A percentile compares a stretch with the other conserved stretches of the same genome.
phyloP scores from a whole-genome alignment of 1,140 invertebrate species.

The Drosophila pachea region DNA sequence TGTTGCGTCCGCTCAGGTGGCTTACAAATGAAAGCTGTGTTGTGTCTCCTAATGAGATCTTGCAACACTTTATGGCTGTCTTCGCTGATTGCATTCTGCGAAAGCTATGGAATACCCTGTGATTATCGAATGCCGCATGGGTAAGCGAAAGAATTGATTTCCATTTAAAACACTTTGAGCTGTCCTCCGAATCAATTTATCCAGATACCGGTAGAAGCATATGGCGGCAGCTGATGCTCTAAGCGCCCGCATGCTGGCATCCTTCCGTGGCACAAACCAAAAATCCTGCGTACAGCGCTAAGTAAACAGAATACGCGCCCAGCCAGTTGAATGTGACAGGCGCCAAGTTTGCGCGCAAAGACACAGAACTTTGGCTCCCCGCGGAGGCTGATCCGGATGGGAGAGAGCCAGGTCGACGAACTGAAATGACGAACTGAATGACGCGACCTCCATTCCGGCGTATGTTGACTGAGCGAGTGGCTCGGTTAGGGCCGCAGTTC shows the following conservation, averaged over 20 bases:
- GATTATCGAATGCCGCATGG: too few relatives aligned
- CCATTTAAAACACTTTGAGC: neutral
- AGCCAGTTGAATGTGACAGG: constrained; percentile 24
- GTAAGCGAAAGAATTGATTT: neutral
- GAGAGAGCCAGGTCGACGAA: constrained; percentile 2
- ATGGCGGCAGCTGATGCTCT: neutral
- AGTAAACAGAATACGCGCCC: constrained; percentile 42
- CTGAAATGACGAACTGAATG: constrained; percentile 52
- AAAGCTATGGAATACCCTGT: neutral
- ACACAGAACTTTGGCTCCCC: constrained; percentile 32
- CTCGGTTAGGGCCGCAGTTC: constrained; percentile 53
- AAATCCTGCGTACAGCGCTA: constrained; percentile 31
- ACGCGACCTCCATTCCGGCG: constrained; percentile 32
- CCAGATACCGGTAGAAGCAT: neutral
- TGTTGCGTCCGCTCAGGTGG: constrained; percentile 10
- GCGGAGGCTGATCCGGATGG: neutral
- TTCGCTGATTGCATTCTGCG: too few relatives aligned
- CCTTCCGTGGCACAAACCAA: constrained; percentile 25
- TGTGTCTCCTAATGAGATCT: constrained; percentile 56
- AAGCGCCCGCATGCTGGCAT: constrained; percentile 42
- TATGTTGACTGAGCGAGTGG: constrained; percentile 36
- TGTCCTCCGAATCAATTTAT: constrained; percentile 29
- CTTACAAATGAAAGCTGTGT: neutral
- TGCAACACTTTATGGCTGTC: constrained; percentile 58
- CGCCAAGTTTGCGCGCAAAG: constrained; percentile 23